These are phyloP conservation scores for Botrylloides violaceus DNA, from an alignment of 23 tunicate genomes.

Conservation along the genomic window DNA sequence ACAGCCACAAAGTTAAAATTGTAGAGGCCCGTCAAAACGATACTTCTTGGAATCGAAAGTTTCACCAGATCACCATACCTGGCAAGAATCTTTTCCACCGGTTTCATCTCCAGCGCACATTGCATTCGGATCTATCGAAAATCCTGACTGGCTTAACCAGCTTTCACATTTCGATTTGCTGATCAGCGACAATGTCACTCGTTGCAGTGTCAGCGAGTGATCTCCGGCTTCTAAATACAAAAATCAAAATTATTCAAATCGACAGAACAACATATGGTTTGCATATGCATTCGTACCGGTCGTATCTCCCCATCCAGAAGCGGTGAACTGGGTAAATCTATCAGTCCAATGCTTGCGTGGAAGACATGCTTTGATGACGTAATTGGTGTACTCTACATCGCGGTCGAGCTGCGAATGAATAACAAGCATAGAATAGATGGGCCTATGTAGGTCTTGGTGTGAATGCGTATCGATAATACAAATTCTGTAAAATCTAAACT, in stretches of 20 bases:
- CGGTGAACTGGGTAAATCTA: neutral
- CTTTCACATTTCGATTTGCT: neutral
- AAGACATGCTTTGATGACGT: constrained; percentile 3
- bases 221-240: neutral
- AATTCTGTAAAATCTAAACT: too few relatives aligned
- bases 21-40: too few relatives aligned
- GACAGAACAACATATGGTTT: neutral
- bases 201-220: neutral
- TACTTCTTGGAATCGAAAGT: too few relatives aligned
- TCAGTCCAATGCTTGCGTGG: constrained; percentile 1
- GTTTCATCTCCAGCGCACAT: constrained; percentile 8
- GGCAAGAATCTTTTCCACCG: constrained; percentile 14
- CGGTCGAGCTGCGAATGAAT: neutral
- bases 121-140: neutral
- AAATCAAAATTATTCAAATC: neutral
- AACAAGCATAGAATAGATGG: too few relatives aligned
- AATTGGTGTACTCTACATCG: neutral
- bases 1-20: too few relatives aligned
- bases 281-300: neutral
- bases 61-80: constrained; percentile 3
- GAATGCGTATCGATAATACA: too few relatives aligned
- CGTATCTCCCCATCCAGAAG: constrained; percentile 15
- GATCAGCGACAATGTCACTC: neutral
- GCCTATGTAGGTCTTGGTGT: too few relatives aligned
- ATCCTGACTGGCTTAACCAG: neutral